Evolutionary conservation across 2,888 invertebrate genomes (phyloP).

Genomic region (Gonocerus acuteangulatus): DNA sequence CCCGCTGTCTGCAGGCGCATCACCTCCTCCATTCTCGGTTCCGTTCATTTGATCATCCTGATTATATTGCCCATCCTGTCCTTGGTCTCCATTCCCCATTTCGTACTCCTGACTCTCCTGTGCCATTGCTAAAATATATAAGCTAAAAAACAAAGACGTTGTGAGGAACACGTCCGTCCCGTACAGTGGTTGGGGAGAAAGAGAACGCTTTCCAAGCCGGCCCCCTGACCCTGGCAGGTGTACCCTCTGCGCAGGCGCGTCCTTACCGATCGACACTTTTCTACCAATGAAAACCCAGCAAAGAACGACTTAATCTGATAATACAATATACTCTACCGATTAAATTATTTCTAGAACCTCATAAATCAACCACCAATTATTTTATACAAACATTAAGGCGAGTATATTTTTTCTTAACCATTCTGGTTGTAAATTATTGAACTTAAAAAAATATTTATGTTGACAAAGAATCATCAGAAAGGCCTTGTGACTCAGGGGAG

Average conservation of each 20-base stretch:
- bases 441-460: too few species aligned
- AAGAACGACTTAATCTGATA: too few species aligned
- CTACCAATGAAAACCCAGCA: slow-evolving; percentile 12
- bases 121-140: slow-evolving; percentile 13
- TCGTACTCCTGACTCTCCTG: slow-evolving; percentile 23
- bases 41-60: slow-evolving; percentile 51
- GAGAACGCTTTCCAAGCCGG: slow-evolving; percentile 5
- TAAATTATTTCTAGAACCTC: too few species aligned
- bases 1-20: slow-evolving; percentile 58
- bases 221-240: not conserved
- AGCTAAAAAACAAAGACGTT: not conserved
- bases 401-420: too few species aligned
- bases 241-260: slow-evolving; percentile 5
- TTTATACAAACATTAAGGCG: too few species aligned
- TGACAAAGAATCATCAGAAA: too few species aligned
- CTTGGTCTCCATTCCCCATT: slow-evolving; percentile 40
- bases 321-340: too few species aligned
- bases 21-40: slow-evolving; percentile 57
- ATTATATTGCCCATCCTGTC: slow-evolving; percentile 51
- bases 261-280: slow-evolving; percentile 15
- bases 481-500: too few species aligned
- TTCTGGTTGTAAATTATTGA: too few species aligned
- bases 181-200: slow-evolving; percentile 9
- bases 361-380: too few species aligned
- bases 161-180: slow-evolving; percentile 5